Base-by-base conservation (phyloP, 1,140 invertebrate species). In the Hycleus phaleratus region DNA sequence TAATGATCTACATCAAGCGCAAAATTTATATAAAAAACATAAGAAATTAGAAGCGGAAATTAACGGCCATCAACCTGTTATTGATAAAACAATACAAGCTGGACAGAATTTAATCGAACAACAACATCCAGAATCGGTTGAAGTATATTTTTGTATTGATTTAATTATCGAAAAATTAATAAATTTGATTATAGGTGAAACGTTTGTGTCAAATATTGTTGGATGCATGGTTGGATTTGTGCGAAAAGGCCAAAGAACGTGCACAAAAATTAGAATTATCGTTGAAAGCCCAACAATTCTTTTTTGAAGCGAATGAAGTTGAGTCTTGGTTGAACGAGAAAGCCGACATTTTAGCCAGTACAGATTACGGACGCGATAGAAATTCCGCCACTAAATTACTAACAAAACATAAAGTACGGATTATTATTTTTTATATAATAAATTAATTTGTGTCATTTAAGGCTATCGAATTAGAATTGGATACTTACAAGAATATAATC, bases 261-360 rank as follows among this genome's bases (percentile, higher is more conserved):
- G 85, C 82, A 40, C 84, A 83, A 38, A 86, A 88, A 59, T 77
- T 97, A 26, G 91, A 96, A 67, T 78, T 91, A 25, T 91, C 91
- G 0, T 75, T 95, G 42, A 89, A 87, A 71, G 87, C 90, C 10
- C 93, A 96, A 75, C 90, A 93, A 78, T 93, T 91, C 75, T 84
- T 89, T 74, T 90, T 88, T 68, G 93, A 96, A 72, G 88, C 91
- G 4, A 85, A 85, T 57, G 94, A 97, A 78, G 87, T 96, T 61
- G 94, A 97, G 75, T 85, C 86, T 47, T 97, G 94, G 94, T 81
- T 97, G 48, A 84, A 84, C 40, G 93, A 96, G 76, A 91, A 91
- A 70, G 86, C 85, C 47, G 87, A 90, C 56, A 83, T 90, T 24
- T 73, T 95, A 5, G 83, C 81, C 43, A 90, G 88, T 24, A 87